Evolutionary conservation across 1,140 invertebrate genomes (phyloP), one percentile per base, ranked within the genome.

Genomic region (Leptopilina boulardi): DNA sequence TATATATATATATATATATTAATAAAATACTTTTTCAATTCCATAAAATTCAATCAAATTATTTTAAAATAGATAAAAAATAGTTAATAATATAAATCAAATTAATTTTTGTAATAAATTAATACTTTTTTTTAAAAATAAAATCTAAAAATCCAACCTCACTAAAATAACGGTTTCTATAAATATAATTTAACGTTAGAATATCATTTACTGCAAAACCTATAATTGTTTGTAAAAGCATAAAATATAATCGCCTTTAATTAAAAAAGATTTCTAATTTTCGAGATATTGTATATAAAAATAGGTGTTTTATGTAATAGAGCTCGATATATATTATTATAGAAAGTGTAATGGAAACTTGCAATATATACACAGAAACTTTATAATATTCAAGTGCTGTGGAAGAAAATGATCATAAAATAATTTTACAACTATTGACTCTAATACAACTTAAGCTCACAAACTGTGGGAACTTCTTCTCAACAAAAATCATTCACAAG

Each of bases 341-440:
- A 66, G 59, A 66, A 66, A 66, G 59, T 66, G 59, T 66, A 66
- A 66, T 66, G n/a, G 59, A 66, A 66, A 66, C 21, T 30, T 66
- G 13, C 59, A 26, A 15, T 59, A 26, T 11, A 59, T 15, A 47
- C 47, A 18, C 9, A 38, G 34, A 42, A 23, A 30, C 21, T n/a
- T 2, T 8, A 56, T 1, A 4, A 1, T 30, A 59, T 21, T 15
- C 15, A 5, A 15, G 4, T 15, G 11, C 19, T n/a, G 26, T 66
- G n/a, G 26, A 13, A n/a, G 26, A 30, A 66, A 30, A 66, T 66
- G 59, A 30, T 66, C 59, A 23, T 66, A 66, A 66, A 66, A 66
- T 66, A 30, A 13, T 66, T 66, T 66, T 34, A 30, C 59, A 66
- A 30, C 59, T 66, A 66, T 66, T 30, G 26, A 13, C 6, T 66